These are phyloP conservation scores for Polietes domitor DNA, from an alignment of 2,888 invertebrate species.

Conservation along the genomic window DNA sequence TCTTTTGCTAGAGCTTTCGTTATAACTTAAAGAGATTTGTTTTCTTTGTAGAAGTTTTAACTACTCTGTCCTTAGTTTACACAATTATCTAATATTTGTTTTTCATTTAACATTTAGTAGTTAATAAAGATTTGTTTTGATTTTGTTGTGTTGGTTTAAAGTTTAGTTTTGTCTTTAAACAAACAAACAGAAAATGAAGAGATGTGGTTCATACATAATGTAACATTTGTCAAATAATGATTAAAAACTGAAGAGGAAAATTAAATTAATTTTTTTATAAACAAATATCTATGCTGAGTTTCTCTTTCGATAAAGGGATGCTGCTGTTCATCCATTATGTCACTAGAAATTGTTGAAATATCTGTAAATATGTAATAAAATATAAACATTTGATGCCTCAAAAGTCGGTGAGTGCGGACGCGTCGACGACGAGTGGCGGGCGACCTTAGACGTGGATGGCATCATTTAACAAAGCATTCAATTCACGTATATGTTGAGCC, in stretches of 20 bases:
- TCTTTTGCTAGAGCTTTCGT: slow-evolving; percentile 13
- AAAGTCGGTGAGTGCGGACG: not conserved
- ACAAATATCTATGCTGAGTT: slow-evolving; percentile 49
- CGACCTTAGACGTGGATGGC: slow-evolving; percentile 80
- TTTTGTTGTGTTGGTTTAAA: not conserved
- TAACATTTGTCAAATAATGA: slow-evolving; percentile 49
- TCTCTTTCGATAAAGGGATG: slow-evolving; percentile 14
- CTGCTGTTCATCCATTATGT: slow-evolving; percentile 26
- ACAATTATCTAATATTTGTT: slow-evolving; percentile 57
- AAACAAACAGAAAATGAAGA: slow-evolving; percentile 30
- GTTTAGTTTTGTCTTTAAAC: too few relatives aligned
- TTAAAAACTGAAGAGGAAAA: slow-evolving; percentile 40
- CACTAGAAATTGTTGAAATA: slow-evolving; percentile 53
- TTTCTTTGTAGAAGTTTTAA: slow-evolving; percentile 46
- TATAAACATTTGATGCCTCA: slow-evolving; percentile 29
- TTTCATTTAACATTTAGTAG: slow-evolving; percentile 43
- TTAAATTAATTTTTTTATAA: slow-evolving; percentile 43
- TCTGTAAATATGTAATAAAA: slow-evolving; percentile 20
- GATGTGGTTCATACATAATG: slow-evolving; percentile 13
- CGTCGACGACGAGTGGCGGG: not conserved
- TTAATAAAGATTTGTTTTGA: slow-evolving; percentile 36
- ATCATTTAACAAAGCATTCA: slow-evolving; percentile 88
- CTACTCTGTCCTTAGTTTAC: slow-evolving; percentile 46
- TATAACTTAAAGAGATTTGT: slow-evolving; percentile 51
- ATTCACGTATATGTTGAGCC: slow-evolving; percentile 94